These are phyloP conservation scores for Julus scanicus DNA, from an alignment of 2,888 invertebrate genomes.

Conservation along the genomic window DNA sequence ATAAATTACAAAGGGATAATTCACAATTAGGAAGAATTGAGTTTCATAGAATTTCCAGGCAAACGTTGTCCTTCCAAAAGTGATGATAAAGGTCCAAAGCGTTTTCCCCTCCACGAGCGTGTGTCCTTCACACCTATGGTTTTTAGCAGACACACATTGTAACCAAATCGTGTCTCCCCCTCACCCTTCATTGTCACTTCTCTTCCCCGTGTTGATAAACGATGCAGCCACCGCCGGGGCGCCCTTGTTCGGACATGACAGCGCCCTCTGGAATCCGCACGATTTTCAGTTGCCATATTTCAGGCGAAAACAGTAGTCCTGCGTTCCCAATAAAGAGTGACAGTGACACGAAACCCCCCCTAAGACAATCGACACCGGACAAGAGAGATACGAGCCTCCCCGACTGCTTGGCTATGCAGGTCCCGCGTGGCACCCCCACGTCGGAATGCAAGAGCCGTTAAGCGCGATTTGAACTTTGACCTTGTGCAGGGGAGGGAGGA, in stretches of 20 bases:
- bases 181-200: neutral
- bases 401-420: neutral
- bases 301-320: conserved; percentile 8
- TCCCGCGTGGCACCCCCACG: neutral
- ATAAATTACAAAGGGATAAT: no score
- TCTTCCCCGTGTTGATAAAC: neutral
- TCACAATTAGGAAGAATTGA: no score
- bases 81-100: no score
- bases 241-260: neutral
- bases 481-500: conserved; percentile 19
- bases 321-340: conserved; percentile 1
- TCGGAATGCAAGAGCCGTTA: neutral
- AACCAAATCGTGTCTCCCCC: neutral
- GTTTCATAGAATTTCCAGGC: no score
- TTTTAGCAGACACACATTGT: neutral
- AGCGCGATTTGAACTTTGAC: neutral
- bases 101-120: no score
- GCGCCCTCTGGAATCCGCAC: conserved; percentile 19
- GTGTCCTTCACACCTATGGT: no score
- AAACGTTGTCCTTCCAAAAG: no score
- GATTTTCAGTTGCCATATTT: neutral
- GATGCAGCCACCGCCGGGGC: neutral
- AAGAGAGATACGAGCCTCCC: neutral
- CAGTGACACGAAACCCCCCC: conserved; percentile 19
- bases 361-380: conserved; percentile 19